A percentile compares a stretch with the other conserved stretches of the same genome.
Conservation (phyloP, 2,113 vertebrate genomes). For the Gracilinanus agilis region DNA sequence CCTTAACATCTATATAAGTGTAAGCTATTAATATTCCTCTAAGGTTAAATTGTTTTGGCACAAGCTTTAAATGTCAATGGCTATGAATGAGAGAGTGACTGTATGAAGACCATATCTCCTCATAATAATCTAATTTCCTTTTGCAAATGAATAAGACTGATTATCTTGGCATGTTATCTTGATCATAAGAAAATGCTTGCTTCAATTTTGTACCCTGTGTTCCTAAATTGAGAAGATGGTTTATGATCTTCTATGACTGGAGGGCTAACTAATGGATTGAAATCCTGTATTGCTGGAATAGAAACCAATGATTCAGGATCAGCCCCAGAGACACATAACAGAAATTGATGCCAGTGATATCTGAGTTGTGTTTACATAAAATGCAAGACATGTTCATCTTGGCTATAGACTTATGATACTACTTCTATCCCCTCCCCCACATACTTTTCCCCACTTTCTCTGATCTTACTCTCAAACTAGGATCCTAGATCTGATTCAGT, state of each 20-base stretch:
- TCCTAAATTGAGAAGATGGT: slow-evolving; percentile 16
- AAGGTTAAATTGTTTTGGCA: not conserved
- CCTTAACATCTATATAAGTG: not conserved
- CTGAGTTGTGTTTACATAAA: not conserved
- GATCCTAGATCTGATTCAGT: not conserved
- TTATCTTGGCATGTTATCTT: not conserved
- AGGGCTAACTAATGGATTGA: not conserved
- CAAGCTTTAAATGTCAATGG: slow-evolving; percentile 15
- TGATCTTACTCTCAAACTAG: not conserved
- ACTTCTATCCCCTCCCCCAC: not conserved
- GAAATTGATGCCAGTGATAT: not conserved
- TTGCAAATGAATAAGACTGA: slow-evolving; percentile 5
- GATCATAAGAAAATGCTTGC: not conserved
- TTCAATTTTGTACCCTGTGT: slow-evolving; percentile 8
- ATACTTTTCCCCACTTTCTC: not conserved
- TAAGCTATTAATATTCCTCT: slow-evolving; percentile 21
- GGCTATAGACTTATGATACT: not conserved
- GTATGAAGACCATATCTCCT: slow-evolving; percentile 15
- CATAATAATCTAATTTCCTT: slow-evolving; percentile 22
- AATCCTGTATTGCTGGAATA: not conserved
- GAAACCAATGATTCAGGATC: not conserved
- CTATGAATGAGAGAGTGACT: slow-evolving; percentile 39
- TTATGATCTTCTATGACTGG: slow-evolving; percentile 5
- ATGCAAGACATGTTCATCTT: not conserved
- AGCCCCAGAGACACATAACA: not conserved